Conservation (phyloP, 2,888 invertebrate species). For the Temnothorax unifasciatus region DNA sequence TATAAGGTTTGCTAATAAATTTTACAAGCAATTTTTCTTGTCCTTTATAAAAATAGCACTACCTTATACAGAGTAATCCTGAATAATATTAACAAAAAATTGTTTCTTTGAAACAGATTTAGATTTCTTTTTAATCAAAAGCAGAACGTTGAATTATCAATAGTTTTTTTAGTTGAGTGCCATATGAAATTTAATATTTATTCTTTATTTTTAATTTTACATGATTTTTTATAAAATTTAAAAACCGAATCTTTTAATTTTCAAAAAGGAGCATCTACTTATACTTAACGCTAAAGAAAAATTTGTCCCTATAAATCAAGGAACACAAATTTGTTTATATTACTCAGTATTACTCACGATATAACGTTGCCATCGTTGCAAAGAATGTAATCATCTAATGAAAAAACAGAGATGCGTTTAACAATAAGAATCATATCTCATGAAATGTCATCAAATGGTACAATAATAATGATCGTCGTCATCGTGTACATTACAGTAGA, state of each 20-base stretch:
- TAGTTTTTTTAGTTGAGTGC: neutral
- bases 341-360: conserved; percentile 27
- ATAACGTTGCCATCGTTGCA: conserved; percentile 52
- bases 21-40: conserved; percentile 11
- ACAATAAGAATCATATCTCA: conserved; percentile 79
- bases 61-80: conserved; percentile 1
- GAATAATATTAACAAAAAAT: conserved; percentile 22
- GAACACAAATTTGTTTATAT: neutral
- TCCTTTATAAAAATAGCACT: conserved; percentile 11
- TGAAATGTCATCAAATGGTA: conserved; percentile 79
- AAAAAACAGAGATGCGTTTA: conserved; percentile 77
- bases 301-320: neutral
- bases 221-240: neutral
- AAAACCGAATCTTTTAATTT: neutral
- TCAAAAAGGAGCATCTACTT: neutral
- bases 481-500: conserved; percentile 73
- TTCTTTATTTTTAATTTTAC: neutral
- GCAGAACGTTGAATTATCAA: neutral
- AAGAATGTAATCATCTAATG: conserved; percentile 61
- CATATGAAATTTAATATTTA: neutral
- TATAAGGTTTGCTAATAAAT: conserved; percentile 13
- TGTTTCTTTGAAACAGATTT: neutral
- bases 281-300: neutral
- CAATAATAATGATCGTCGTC: conserved; percentile 76
- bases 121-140: neutral